Conservation (phyloP, 1,140 invertebrate genomes). For the Nasonia longicornis region DNA sequence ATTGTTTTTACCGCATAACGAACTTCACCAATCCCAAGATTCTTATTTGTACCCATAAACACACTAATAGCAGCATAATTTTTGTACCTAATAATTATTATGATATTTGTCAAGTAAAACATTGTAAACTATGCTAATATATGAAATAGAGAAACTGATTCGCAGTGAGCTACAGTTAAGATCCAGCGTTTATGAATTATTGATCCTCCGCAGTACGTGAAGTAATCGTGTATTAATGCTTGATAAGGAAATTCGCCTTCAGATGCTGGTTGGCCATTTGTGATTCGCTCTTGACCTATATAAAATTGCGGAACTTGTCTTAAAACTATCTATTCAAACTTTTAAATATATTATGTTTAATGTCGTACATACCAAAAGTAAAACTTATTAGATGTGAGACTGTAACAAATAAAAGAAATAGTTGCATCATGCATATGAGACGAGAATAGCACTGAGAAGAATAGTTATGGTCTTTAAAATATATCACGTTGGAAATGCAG, state of each 20-base stretch:
- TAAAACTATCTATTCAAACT: not conserved
- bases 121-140: not conserved
- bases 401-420: not conserved
- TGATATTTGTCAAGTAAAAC: not conserved
- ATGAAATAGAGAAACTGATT: not conserved
- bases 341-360: not conserved
- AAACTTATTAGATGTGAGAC: not conserved
- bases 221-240: constrained; percentile 1
- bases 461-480: not conserved
- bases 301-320: not conserved
- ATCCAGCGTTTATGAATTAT: constrained; percentile 27
- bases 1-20: not conserved
- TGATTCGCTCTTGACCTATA: not conserved
- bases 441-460: not conserved
- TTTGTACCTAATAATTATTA: not conserved
- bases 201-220: constrained; percentile 11
- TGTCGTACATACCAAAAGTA: not conserved
- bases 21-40: not conserved
- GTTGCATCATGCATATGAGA: not conserved
- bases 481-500: not conserved
- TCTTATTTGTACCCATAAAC: not conserved
- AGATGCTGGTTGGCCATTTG: not conserved
- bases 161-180: constrained; percentile 1
- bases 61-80: not conserved
- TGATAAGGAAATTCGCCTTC: constrained; percentile 14